Base-by-base conservation (phyloP, 2,797 vertebrate genomes). In the Premnoplex brunnescens region DNA sequence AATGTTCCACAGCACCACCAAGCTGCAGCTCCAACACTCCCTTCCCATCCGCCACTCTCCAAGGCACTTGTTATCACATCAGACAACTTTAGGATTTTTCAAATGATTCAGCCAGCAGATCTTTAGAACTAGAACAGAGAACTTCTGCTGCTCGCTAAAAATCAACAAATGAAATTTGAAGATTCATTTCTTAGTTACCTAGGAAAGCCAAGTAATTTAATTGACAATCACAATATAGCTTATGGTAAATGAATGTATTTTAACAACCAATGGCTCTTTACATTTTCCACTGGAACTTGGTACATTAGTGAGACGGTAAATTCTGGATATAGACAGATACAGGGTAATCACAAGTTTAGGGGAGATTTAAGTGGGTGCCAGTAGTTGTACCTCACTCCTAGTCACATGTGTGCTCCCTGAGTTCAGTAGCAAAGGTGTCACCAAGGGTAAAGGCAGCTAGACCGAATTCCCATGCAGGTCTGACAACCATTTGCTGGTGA, bases 331-430 rank as follows among this genome's bases (percentile, higher is more conserved):
- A 77, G 39, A 23, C 67, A 72, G 30, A 69, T 23, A 46, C 14
- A 58, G 10, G 3, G 26, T 26, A 76, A 73, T n/a, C 56, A 67
- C 23, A 69, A 63, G 48, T 49, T 26, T 26, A 49, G 14, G 48
- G 0, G 12, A 72, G n/a, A 59, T 66, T 66, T n/a, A 73, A 79
- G n/a, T 8, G 13, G 78, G n/a, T 58, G 41, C 11, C 20, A 43
- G 24, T 28, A 73, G n/a, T 2, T 75, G 27, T n/a, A n/a, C 27
- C 44, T 81, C 19, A 27, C 22, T 84, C n/a, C 34, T 24, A 26
- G 17, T 20, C 24, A 73, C 12, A 6, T 0, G 0, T 2, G 7
- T 37, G 3, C n/a, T 55, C 4, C 3, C 56, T 48, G 39, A 83
- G n/a, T 16, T 83, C 73, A 64, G 56, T 4, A 77, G 23, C 13